Evolutionary conservation across 2,797 vertebrate species (phyloP).

Genomic region (Pampus argenteus): DNA sequence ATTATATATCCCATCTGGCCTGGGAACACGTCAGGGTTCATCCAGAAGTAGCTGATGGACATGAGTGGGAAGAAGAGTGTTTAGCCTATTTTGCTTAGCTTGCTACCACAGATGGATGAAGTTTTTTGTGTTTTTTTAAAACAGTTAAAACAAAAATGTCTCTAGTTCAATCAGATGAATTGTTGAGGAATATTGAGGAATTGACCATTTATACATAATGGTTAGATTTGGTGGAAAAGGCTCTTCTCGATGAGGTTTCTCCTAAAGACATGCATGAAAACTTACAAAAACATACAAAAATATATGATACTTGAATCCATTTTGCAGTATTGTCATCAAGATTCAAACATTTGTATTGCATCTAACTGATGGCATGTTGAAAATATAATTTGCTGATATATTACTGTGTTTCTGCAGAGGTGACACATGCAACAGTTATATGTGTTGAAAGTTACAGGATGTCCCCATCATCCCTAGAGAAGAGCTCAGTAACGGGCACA

Average conservation of each 20-base stretch:
- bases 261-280: background rate
- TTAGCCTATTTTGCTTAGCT: background rate
- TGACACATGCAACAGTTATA: slow-evolving; percentile 26
- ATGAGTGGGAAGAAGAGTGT: background rate
- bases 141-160: background rate
- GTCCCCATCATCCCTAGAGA: slow-evolving; percentile 18
- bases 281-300: background rate
- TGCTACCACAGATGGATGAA: background rate
- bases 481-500: slow-evolving; percentile 23
- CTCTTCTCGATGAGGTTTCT: background rate
- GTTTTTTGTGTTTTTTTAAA: too few species aligned
- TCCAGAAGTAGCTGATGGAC: background rate
- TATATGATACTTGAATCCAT: background rate
- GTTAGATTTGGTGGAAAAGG: background rate
- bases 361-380: background rate
- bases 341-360: background rate
- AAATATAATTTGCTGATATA: background rate
- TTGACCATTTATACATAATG: too few species aligned
- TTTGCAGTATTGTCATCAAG: background rate
- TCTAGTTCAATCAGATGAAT: background rate
- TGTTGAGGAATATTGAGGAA: background rate
- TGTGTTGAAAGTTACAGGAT: slow-evolving; percentile 17
- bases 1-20: background rate
- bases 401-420: background rate
- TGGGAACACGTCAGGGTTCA: too few species aligned